A percentile compares a stretch with the other conserved stretches of the same genome.
Evolutionary conservation across 1,140 invertebrate genomes (phyloP).

Genomic region (Dufourea novaeangliae): DNA sequence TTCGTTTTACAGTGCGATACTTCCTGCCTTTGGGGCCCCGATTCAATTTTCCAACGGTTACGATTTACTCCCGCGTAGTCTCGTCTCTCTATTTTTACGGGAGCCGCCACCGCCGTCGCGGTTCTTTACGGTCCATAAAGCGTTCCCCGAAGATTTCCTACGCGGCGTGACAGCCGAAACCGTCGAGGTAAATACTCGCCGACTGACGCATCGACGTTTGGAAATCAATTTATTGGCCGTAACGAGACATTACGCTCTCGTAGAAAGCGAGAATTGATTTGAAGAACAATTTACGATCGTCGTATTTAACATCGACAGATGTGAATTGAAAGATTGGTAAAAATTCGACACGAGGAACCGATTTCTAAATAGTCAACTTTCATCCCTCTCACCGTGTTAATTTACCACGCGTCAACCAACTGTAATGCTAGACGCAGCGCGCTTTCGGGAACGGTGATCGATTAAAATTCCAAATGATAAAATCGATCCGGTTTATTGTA

Average conservation of each 20-base stretch:
- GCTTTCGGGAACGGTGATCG: no score
- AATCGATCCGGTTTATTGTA: no score
- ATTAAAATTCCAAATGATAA: no score
- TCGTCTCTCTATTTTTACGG: not conserved
- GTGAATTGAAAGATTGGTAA: no score
- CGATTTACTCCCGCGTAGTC: not conserved
- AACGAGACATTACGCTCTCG: not conserved
- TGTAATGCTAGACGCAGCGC: no score
- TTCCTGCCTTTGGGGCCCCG: not conserved
- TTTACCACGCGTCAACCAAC: no score
- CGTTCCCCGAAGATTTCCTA: not conserved
- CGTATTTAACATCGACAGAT: no score
- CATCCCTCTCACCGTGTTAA: no score
- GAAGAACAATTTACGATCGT: not conserved
- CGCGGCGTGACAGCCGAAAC: not conserved
- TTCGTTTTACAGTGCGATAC: conserved; percentile 18
- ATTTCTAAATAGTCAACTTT: no score
- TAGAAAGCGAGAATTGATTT: not conserved
- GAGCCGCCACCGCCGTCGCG: not conserved
- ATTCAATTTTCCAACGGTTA: conserved; percentile 1
- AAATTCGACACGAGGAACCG: no score
- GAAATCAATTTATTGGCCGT: not conserved
- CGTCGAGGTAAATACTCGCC: not conserved
- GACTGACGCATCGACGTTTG: not conserved
- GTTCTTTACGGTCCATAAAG: conserved; percentile 22